Evolutionary conservation across 2,888 invertebrate species (phyloP), one percentile per base, ranked within the genome.

Genomic region (Melanophora roralis): DNA sequence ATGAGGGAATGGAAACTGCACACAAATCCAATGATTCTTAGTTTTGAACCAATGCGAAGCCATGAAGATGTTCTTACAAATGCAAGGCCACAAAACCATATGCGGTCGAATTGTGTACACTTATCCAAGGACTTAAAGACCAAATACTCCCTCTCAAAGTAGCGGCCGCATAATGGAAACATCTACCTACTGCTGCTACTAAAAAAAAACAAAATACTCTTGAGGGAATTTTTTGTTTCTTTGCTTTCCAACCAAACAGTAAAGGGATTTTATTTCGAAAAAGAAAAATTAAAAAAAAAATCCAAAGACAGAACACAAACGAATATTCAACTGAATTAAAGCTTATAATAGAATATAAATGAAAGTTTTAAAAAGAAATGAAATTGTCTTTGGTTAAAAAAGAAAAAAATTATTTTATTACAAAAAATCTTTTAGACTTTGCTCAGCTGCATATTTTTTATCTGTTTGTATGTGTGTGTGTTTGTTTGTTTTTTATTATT

Each of bases 1-100:
- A 45, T 40, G 36, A 57, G 3, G 69, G 23, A 32, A 67, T 60
- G 60, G 53, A 57, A 51, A 14, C 9, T 34, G 47, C 27, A 23
- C 2, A 36, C 59, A 57, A 69, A 59, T 62, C 55, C 16, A 69
- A 74, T 69, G 16, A 34, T 21, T 21, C 34, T 8, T 27, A n/a
- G n/a, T 43, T 40, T 40, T 40, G 45, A 4, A 16, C 1, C 21
- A 57, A 12, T 9, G 7, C 6, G 47, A 40, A 14, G 14, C 8
- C 9, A 68, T 64, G 43, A 45, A 21, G 34, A 34, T 60, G 76
- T 78, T 47, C 27, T 16, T 27, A 5, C 3, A 76, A 80, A 69
- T 78, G 72, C 78, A 80, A 76, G 64, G 78, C 81, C 82, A 82
- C 77, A 75, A 82, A 80, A 78, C 78, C 78, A 62, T 69, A 81